phyloP scores from a whole-genome alignment of 2,113 vertebrate genomes.

The Ammodytes marinus region DNA sequence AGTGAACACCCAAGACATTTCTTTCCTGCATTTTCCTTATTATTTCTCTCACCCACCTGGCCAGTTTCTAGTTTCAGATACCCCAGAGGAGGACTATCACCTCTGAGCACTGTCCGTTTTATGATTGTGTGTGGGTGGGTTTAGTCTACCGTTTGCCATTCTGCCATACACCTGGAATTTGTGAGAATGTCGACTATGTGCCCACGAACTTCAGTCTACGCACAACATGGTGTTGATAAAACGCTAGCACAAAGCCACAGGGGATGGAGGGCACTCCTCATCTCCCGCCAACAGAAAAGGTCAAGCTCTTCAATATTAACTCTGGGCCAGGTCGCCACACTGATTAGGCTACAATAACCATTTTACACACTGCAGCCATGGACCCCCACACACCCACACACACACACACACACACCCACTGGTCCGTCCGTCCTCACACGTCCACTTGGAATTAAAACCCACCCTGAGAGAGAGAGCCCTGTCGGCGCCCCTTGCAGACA shows the following conservation, averaged over 20 bases:
- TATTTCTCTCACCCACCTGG: neutral
- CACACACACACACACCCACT: constrained; percentile 35
- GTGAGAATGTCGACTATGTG: constrained; percentile 2
- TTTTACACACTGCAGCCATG: constrained; percentile 71
- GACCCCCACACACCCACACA: constrained; percentile 34
- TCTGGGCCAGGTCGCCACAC: constrained; percentile 75
- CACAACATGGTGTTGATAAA: constrained; percentile 28
- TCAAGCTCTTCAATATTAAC: constrained; percentile 81
- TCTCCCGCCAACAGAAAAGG: constrained; percentile 74
- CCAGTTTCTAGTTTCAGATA: constrained; percentile 37
- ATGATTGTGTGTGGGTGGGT: constrained; percentile 8
- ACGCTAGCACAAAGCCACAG: constrained; percentile 60
- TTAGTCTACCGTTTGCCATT: constrained; percentile 11
- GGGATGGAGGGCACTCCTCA: constrained; percentile 54
- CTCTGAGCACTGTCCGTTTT: neutral
- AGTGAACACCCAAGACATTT: constrained; percentile 20
- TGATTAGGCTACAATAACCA: constrained; percentile 81
- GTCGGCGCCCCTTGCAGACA: constrained; percentile 75
- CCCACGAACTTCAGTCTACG: constrained; percentile 1
- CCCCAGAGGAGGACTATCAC: constrained; percentile 4
- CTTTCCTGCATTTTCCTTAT: neutral
- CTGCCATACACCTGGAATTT: constrained; percentile 15
- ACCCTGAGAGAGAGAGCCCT: constrained; percentile 55
- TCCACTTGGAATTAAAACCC: constrained; percentile 79
- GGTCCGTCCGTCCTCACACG: constrained; percentile 62